Evolutionary conservation across 1,140 invertebrate species (phyloP), one percentile per base, ranked within the genome.

Genomic region (Elymnias hypermnestra): DNA sequence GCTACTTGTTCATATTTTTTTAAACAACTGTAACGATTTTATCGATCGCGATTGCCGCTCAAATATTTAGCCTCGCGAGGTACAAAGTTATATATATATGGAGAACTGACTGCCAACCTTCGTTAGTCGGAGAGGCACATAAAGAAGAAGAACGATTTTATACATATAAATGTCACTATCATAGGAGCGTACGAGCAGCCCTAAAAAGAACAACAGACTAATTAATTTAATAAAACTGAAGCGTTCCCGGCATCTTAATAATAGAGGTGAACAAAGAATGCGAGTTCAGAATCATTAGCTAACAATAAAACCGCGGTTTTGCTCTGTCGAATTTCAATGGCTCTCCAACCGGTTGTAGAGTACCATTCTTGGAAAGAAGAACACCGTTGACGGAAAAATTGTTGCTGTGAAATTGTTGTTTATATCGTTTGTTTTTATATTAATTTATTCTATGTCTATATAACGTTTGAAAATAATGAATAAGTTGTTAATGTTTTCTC

Each of bases 251-350:
- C 39, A 52, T 57, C 19, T 44, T 42, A 35, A 49, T 53, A 46
- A 53, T 54, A 48, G 40, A 36, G 9, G 33, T 36, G 2, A 21
- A 36, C 33, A 36, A 36, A 36, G 33, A 46, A 23, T 28, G 21
- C 43, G 19, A 46, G 47, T 56, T 42, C 37, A 18, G 36, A 52
- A 47, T 48, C 54, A 57, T 57, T 57, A 57, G 47, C 18, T 7
- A 42, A 50, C 31, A 50, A 36, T 50, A 37, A 43, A 37, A 37
- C 17, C 33, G 31, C 35, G 46, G 39, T 41, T 42, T 31, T 23
- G 40, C 41, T 50, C 39, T n/a, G 21, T 6, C n/a, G 12, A 21
- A 21, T 21, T 10, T 10, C 17, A 36, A 21, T 36, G 33, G 17
- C 8, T n/a, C 9, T 19, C 1, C 8, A 21, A 14, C 8, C 14